Conservation (phyloP, 1,140 invertebrate species). For the Psilanteris sp. region DNA sequence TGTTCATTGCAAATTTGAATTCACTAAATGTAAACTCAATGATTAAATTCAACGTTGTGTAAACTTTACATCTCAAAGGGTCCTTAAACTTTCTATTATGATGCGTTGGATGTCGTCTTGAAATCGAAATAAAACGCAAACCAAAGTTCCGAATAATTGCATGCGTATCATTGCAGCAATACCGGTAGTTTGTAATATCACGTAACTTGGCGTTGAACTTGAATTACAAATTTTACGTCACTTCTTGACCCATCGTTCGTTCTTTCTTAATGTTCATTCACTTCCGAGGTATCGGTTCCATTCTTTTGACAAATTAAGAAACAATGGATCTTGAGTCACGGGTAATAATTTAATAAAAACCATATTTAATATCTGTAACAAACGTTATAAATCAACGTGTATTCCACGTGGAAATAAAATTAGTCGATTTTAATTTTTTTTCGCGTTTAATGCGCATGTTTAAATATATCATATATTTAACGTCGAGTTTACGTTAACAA, state of each 20-base stretch:
- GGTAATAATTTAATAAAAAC: too few relatives aligned
- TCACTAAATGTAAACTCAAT: too few relatives aligned
- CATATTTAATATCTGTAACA: too few relatives aligned
- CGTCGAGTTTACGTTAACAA: too few relatives aligned
- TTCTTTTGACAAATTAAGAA: neutral
- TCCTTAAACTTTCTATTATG: slow-evolving; percentile 15
- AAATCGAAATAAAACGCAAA: neutral
- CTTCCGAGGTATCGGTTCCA: slow-evolving; percentile 16
- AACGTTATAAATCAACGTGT: too few relatives aligned
- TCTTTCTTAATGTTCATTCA: neutral
- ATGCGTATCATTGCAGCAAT: slow-evolving; percentile 1
- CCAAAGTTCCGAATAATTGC: slow-evolving; percentile 1
- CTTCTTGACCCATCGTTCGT: neutral
- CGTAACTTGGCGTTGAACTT: slow-evolving; percentile 21
- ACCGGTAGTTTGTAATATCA: slow-evolving; percentile 1
- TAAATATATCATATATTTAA: too few relatives aligned
- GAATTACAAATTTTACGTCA: slow-evolving; percentile 9
- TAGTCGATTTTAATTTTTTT: too few relatives aligned
- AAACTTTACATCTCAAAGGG: neutral
- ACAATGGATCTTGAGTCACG: too few relatives aligned
- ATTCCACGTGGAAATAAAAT: too few relatives aligned
- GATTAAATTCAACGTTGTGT: slow-evolving; percentile 1
- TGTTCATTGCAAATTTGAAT: too few relatives aligned
- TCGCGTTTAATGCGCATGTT: too few relatives aligned
- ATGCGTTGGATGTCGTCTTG: neutral